These are phyloP conservation scores for Gallinago nigripennis DNA, from an alignment of 2,797 vertebrate genomes.

Conservation along the genomic window DNA sequence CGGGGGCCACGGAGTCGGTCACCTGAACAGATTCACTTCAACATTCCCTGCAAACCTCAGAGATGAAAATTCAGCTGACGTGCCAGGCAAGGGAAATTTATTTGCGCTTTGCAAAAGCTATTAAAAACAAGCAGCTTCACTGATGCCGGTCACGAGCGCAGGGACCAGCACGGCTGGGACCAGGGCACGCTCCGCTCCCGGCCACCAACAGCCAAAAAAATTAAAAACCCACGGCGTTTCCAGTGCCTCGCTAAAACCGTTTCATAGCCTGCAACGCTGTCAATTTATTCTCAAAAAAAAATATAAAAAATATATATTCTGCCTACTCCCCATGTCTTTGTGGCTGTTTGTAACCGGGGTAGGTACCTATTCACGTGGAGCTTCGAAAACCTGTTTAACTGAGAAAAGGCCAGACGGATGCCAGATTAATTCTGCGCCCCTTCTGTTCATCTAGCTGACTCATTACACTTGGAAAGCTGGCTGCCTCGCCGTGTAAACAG, in stretches of 20 bases:
- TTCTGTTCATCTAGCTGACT: slow-evolving; percentile 69
- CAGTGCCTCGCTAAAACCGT: not conserved
- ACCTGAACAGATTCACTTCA: not conserved
- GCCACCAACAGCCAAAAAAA: not conserved
- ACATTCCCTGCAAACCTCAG: not conserved
- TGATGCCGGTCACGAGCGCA: fast-evolving
- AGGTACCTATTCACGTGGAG: slow-evolving; percentile 57
- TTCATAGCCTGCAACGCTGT: fast-evolving
- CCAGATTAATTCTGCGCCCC: slow-evolving; percentile 69
- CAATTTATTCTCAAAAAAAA: not conserved
- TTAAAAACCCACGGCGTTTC: fast-evolving
- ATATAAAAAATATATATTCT: too few relatives aligned
- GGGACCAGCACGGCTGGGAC: not conserved
- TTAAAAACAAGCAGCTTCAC: not conserved
- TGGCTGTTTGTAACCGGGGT: not conserved
- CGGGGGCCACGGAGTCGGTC: fast-evolving
- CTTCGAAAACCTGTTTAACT: slow-evolving; percentile 68
- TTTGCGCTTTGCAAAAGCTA: not conserved
- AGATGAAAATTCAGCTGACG: not conserved
- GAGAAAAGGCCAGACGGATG: slow-evolving; percentile 67
- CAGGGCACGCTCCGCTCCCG: fast-evolving
- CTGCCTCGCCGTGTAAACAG: slow-evolving; percentile 64
- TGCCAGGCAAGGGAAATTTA: not conserved
- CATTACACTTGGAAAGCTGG: slow-evolving; percentile 71
- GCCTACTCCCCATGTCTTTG: not conserved